A percentile compares a stretch with the other conserved stretches of the same genome.
Conservation (phyloP, 2,797 vertebrate genomes). For the Phrynocephalus vlangalii region DNA sequence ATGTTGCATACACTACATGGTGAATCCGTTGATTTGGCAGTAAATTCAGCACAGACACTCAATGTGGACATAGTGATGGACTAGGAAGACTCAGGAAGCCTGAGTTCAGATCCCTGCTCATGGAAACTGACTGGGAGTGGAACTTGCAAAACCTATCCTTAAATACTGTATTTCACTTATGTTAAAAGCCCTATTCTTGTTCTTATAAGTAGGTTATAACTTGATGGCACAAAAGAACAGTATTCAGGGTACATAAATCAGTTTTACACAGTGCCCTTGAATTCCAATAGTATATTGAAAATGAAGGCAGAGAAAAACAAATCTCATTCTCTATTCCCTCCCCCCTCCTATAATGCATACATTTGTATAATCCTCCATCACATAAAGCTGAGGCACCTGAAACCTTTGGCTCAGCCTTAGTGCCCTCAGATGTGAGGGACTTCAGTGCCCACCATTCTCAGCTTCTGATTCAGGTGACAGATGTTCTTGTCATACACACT, state of each 20-base stretch:
- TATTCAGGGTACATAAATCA: neutral
- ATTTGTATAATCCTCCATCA: neutral
- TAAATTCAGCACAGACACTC: neutral
- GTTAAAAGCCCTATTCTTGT: too few relatives aligned
- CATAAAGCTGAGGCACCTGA: neutral
- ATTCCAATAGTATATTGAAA: neutral
- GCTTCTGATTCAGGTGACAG: neutral
- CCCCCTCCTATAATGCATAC: neutral
- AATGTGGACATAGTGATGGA: too few relatives aligned
- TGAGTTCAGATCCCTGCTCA: too few relatives aligned
- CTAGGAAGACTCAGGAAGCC: too few relatives aligned
- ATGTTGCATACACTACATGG: neutral
- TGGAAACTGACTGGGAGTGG: too few relatives aligned
- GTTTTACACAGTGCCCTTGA: neutral
- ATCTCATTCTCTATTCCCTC: too few relatives aligned
- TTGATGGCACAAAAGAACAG: too few relatives aligned
- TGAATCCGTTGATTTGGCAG: neutral
- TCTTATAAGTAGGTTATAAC: too few relatives aligned
- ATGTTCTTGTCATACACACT: neutral
- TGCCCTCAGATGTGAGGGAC: neutral
- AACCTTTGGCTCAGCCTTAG: neutral
- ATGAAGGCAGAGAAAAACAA: too few relatives aligned
- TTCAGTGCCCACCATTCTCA: neutral
- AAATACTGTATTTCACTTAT: too few relatives aligned
- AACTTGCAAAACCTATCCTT: too few relatives aligned